Base-by-base conservation (phyloP, 1,140 invertebrate genomes). In the Pissodes strobi region DNA sequence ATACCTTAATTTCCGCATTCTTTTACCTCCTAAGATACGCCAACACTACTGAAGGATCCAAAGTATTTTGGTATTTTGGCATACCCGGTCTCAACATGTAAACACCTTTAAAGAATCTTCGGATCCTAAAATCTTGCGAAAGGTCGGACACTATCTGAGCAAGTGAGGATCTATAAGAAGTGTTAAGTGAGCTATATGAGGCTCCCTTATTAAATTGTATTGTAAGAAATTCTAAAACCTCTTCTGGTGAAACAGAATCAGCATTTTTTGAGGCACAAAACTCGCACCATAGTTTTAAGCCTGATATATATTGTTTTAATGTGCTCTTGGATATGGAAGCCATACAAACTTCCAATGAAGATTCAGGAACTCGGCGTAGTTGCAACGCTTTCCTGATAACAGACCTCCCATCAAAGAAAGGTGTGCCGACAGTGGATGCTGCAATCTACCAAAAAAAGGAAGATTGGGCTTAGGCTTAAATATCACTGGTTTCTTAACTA, bases 291-390 rank as follows among this genome's bases (percentile, higher is more conserved):
- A 30, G 18, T 15, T 51, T 51, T 15, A 51, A 15, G 18, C 48
- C 48, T 21, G n/a, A 19, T 6, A 13, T 12, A 51, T 51, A 51
- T 15, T 51, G 48, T 19, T 51, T 51, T 18, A 51, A 27, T 6
- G 48, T 51, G 10, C 6, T 13, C 5, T 19, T 15, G 10, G 48
- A 23, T 5, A 51, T 51, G 5, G 48, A 51, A 5, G 48, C 48
- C 23, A 51, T 19, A 19, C 48, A 51, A 10, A 51, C 19, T 23
- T 51, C 23, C 15, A 51, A 51, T n/a, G n/a, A n/a, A n/a, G n/a
- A n/a, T n/a, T n/a, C n/a, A n/a, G n/a, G n/a, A n/a, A n/a, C n/a
- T n/a, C n/a, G 48, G 18, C 41, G 5, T 19, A 45, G n/a, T 15
- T 45, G 41, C 18, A 45, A 45, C 41, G 30, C 30, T n/a, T n/a